These are phyloP conservation scores for Cyanocitta stelleri DNA, from an alignment of 2,113 vertebrate genomes.

Conservation along the genomic window DNA sequence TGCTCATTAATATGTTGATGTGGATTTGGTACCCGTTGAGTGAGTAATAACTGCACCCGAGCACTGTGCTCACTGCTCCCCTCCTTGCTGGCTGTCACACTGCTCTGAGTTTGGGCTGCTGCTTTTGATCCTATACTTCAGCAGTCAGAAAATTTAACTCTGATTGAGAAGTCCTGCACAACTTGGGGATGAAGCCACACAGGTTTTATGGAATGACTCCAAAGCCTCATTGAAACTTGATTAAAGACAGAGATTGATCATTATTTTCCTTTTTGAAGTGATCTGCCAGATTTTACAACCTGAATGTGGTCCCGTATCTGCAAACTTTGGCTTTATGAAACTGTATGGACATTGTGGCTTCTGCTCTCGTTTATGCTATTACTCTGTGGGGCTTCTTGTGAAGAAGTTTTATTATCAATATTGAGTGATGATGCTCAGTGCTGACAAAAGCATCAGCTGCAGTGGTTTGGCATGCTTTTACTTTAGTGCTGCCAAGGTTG, in stretches of 20 bases:
- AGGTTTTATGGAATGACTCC: neutral
- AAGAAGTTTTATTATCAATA: neutral
- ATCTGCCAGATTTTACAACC: neutral
- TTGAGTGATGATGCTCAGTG: neutral
- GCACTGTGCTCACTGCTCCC: neutral
- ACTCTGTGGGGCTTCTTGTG: neutral
- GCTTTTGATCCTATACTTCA: neutral
- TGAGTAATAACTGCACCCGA: neutral
- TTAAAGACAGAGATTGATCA: neutral
- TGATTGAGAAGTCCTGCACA: neutral
- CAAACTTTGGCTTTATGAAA: neutral
- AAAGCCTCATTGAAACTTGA: neutral
- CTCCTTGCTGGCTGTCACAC: neutral
- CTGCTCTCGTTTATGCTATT: neutral
- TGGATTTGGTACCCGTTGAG: neutral
- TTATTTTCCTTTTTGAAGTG: neutral
- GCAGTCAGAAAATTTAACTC: neutral
- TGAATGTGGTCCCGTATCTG: neutral
- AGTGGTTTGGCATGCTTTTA: neutral
- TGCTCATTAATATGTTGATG: neutral
- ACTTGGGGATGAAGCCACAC: neutral
- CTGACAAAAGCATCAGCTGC: neutral
- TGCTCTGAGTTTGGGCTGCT: neutral
- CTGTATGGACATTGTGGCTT: accelerated
- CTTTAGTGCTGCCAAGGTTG: neutral